These are phyloP conservation scores for Halcyon malimbica DNA, from an alignment of 2,113 vertebrate species.

Conservation along the genomic window DNA sequence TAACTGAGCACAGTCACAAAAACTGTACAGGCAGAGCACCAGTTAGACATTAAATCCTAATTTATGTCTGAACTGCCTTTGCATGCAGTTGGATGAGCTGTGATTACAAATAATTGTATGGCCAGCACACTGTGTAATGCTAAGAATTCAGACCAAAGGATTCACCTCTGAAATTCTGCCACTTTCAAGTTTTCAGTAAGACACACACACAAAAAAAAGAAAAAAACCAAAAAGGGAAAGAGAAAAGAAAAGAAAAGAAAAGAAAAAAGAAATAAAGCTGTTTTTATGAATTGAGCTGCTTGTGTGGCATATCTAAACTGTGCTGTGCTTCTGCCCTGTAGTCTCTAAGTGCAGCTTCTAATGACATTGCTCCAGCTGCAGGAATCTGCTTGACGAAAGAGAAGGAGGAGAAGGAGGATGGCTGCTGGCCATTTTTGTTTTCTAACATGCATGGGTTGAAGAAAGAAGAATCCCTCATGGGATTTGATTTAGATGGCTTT, in stretches of 20 bases:
- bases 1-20: not conserved
- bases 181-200: not conserved
- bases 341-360: not conserved
- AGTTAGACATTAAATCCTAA: not conserved
- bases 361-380: conserved; percentile 54
- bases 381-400: conserved; percentile 26
- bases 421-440: conserved; percentile 65
- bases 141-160: not conserved
- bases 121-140: not conserved
- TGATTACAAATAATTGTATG: not conserved
- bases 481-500: conserved; percentile 64
- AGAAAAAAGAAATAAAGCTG: not conserved
- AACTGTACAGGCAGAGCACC: not conserved
- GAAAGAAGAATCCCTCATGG: conserved; percentile 55
- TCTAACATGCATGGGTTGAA: conserved; percentile 29
- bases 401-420: conserved; percentile 31
- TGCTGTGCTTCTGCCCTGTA: not conserved
- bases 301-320: not conserved
- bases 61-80: not conserved
- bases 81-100: not conserved
- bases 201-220: too few species aligned
- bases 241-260: accelerated
- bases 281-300: not conserved
- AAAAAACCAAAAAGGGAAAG: too few species aligned
- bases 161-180: not conserved